Base-by-base conservation (phyloP, 2,888 invertebrate species). In the Morpho helenor region DNA sequence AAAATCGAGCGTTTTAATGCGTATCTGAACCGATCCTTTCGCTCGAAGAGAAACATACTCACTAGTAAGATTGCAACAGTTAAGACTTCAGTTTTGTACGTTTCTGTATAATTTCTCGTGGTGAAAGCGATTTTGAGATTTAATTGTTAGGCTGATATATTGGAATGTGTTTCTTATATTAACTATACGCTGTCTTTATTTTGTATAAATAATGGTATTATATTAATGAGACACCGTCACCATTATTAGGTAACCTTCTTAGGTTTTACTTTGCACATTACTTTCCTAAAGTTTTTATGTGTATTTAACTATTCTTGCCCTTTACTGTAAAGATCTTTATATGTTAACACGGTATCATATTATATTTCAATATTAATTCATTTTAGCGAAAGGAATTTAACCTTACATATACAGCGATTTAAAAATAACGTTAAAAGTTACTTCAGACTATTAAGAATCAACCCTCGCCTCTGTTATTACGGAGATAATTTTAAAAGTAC, bases 11-110 rank as follows among this genome's bases (percentile, higher is more conserved):
- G 59, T 59, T 61, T 59, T 47, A 59, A 52, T 56, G 56, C 61
- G 59, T 78, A 79, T 81, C 76, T 79, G 74, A 82, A 78, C 74
- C 76, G 78, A 79, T 82, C 82, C 84, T 88, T 88, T 88, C 88
- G 77, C 85, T 76, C 69, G 74, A 70, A 71, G 72, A 71, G 74
- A 72, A 61, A 61, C 57, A 53, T 59, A 63, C 1, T 16, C 2
- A 16, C 56, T 62, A 55, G 58, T 52, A 58, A 31, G 3, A 31
- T 31, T 31, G 31, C 31, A 31, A 31, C 31, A 31, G 31, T 31
- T 5, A 31, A 31, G 31, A 31, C 31, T 31, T 31, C 31, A 31
- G 31, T 31, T 31, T 48, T 55, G 51, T 57, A 57, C 56, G 57
- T 55, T 56, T 60, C 55, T 63, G 59, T 57, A 56, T 57, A 52